These are phyloP conservation scores for Drosophila teissieri DNA, from an alignment of 1,140 invertebrate genomes.

Conservation along the genomic window DNA sequence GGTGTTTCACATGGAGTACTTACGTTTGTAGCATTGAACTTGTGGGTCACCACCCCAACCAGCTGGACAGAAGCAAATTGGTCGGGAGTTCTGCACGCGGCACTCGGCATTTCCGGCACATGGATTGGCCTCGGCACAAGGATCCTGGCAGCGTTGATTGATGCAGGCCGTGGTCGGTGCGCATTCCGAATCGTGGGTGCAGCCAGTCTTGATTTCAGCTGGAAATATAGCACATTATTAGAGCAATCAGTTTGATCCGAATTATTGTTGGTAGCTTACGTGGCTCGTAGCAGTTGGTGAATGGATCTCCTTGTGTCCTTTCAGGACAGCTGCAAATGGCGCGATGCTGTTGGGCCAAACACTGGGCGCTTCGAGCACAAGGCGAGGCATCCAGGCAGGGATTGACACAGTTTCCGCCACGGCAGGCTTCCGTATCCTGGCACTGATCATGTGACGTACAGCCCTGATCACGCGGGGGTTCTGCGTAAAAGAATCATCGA, in stretches of 20 bases:
- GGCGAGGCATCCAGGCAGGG: slow-evolving; percentile 90
- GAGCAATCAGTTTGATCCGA: background rate
- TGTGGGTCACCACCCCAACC: slow-evolving; percentile 95
- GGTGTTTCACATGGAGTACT: slow-evolving; percentile 72
- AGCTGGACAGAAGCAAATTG: slow-evolving; percentile 92
- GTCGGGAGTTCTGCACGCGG: slow-evolving; percentile 89
- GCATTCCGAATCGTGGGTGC: slow-evolving; percentile 90
- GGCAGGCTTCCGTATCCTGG: slow-evolving; percentile 89
- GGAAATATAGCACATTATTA: background rate
- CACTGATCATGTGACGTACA: slow-evolving; percentile 91
- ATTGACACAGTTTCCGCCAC: slow-evolving; percentile 90
- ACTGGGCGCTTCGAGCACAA: slow-evolving; percentile 92
- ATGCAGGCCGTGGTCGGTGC: slow-evolving; percentile 91
- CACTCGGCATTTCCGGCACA: slow-evolving; percentile 93
- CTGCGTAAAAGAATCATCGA: slow-evolving; percentile 45
- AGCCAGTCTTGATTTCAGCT: slow-evolving; percentile 87
- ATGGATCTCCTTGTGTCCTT: slow-evolving; percentile 92
- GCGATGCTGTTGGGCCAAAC: slow-evolving; percentile 90
- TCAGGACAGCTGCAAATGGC: slow-evolving; percentile 91
- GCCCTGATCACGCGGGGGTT: slow-evolving; percentile 86
- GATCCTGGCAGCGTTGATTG: slow-evolving; percentile 90
- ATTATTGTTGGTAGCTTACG: slow-evolving; percentile 50
- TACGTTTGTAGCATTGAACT: slow-evolving; percentile 93
- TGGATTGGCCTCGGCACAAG: slow-evolving; percentile 90
- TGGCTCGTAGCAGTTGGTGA: slow-evolving; percentile 90